phyloP scores from a whole-genome alignment of 2,113 vertebrate genomes.

The Mustela lutreola region DNA sequence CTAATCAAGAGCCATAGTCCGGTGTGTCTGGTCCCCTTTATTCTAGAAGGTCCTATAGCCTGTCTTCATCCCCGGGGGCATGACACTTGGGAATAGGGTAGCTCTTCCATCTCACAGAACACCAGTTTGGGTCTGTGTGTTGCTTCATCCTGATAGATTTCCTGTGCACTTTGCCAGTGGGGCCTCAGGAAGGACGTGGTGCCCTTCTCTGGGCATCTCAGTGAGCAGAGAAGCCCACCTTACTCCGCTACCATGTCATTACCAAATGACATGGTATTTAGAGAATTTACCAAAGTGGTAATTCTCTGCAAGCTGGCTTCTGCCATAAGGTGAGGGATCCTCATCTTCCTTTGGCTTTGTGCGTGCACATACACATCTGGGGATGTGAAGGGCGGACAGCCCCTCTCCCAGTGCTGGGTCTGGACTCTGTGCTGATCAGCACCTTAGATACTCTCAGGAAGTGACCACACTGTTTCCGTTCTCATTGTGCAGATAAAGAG shows the following conservation, averaged over 20 bases:
- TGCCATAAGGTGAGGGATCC: background rate
- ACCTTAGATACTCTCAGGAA: background rate
- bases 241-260: background rate
- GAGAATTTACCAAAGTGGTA: background rate
- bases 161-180: background rate
- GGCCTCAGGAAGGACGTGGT: accelerated
- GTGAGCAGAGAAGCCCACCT: background rate
- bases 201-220: background rate
- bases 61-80: background rate
- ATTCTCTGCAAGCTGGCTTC: background rate
- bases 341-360: background rate
- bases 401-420: background rate
- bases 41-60: background rate
- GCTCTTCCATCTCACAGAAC: background rate
- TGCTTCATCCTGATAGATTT: background rate
- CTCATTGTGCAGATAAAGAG: background rate
- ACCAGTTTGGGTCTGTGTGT: background rate
- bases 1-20: background rate
- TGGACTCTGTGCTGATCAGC: too few relatives aligned
- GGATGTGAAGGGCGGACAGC: background rate
- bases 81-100: background rate
- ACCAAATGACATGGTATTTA: too few relatives aligned
- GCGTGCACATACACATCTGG: background rate
- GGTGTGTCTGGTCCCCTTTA: background rate
- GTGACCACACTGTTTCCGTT: background rate